Base-by-base conservation (phyloP, 2,113 vertebrate genomes). In the Ceyx cyanopectus region DNA sequence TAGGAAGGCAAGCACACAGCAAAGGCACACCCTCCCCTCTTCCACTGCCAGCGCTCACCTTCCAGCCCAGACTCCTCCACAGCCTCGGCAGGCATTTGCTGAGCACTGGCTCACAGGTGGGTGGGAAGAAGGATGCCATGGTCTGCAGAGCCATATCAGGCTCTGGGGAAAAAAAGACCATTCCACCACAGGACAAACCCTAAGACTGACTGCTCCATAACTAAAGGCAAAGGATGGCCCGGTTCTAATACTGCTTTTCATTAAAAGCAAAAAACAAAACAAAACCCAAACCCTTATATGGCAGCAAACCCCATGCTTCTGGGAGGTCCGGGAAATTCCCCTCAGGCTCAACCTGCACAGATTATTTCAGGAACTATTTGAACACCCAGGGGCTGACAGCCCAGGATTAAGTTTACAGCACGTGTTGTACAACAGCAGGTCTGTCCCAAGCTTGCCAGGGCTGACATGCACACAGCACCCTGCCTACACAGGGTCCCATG, bases 361-460 rank as follows among this genome's bases (percentile, higher is more conserved):
- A 40, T 63, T 40, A 18, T n/a, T 87, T 30, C 54, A 45, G 65
- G 70, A 87, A 26, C 60, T 45, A 27, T 54, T 16, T 53, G 56
- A 65, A n/a, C 43, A 76, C 10, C 3, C 4, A 57, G 1, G 12
- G 27, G 51, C n/a, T 3, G 2, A 21, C 34, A 45, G 20, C 57
- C 14, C 2, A 3, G 48, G 29, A 27, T 60, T 40, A 56, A 85
- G 40, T 48, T 75, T 23, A 54, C 5, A 3, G 34, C 43, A 37
- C 2, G 34, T 37, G 41, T 43, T 67, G 53, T 26, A 10, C 10
- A 20, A 6, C n/a, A 37, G 32, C 0, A 26, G 29, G 21, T 56
- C 10, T 1, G 17, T 46, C 20, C n/a, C 0, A 0, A 60, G 56
- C 2, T 1, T 18, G 43, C 56, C 15, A 18, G 5, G 50, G 24